Evolutionary conservation across 2,797 vertebrate genomes (phyloP), one percentile per base, ranked within the genome.

Genomic region (Apogon talboti): DNA sequence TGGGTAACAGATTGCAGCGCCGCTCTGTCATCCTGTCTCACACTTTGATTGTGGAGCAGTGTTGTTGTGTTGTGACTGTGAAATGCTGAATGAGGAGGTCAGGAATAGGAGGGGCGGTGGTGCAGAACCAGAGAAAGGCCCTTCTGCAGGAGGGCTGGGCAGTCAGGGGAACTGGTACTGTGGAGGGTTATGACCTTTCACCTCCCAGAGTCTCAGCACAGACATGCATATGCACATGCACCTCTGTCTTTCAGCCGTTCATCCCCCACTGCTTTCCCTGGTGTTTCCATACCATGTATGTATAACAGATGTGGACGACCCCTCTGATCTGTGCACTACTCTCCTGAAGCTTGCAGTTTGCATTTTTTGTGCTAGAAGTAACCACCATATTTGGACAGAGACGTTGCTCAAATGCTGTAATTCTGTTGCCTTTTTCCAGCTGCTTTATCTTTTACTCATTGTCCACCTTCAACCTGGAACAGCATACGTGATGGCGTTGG

Each of bases 1-100:
- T 14, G 40, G 66, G 66, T 58, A 79, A 85, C 74, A 74, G 77
- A 83, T 83, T 83, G 76, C 54, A 45, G 40, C 30, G 35, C 24
- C 3, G 69, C 47, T 73, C 69, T 66, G 74, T 80, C 71, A 54
- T 61, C 61, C 24, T 13, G 67, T 74, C 82, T 74, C 60, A 10
- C 76, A 37, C 74, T 79, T 58, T 57, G 61, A 62, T 66, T 4
- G 6, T 1, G n/a, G 60, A 68, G 35, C 43, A 30, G 56, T 53
- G 21, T 40, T 4, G 50, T 63, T 19, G 45, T 19, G 55, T 45
- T 7, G 6, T 1, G 5, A 58, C 53, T 54, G 48, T 40, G 28
- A 30, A 30, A 30, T 30, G 28, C 28, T 30, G 18, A 12, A 41
- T 30, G 49, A 44, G 33, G 30, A 24, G 51, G 49, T 75, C 2